These are phyloP conservation scores for Macroglossus sobrinus DNA, from an alignment of 2,113 vertebrate species.

Conservation along the genomic window DNA sequence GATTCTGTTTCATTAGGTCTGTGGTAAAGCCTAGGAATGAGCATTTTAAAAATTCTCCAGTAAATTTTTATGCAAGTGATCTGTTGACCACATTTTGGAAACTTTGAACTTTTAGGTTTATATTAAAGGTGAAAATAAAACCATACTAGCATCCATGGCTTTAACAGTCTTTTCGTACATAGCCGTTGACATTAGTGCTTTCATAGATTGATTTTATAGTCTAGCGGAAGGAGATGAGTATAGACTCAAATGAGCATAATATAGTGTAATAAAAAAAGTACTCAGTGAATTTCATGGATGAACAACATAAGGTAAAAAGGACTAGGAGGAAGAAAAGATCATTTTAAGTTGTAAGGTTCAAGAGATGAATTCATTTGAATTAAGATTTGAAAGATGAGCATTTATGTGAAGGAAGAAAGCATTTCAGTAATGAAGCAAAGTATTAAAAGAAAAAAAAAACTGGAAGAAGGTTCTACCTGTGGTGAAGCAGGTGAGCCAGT, in stretches of 20 bases:
- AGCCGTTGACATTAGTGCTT: not conserved
- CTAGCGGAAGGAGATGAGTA: not conserved
- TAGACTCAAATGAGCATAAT: not conserved
- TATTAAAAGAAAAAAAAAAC: not conserved
- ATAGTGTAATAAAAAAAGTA: not conserved
- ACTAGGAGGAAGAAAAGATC: not conserved
- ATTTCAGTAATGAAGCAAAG: not conserved
- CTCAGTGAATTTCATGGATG: not conserved
- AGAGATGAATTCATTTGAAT: not conserved
- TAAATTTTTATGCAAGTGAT: not conserved
- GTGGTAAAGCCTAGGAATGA: not conserved
- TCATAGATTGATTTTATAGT: not conserved
- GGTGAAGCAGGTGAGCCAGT: no score
- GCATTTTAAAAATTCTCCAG: not conserved
- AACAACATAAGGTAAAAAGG: not conserved
- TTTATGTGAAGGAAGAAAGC: not conserved
- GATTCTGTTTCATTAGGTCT: not conserved
- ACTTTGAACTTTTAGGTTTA: not conserved
- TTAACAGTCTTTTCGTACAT: not conserved
- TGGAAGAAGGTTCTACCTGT: not conserved
- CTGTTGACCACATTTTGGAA: not conserved
- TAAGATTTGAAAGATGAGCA: not conserved
- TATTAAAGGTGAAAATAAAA: conserved; percentile 10
- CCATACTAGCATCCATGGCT: not conserved
- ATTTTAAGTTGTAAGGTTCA: not conserved